Percentiles rank a stretch among this genome's conserved stretches.
Evolutionary conservation across 2,888 invertebrate species (phyloP).

Genomic region (Lumbricus terrestris): DNA sequence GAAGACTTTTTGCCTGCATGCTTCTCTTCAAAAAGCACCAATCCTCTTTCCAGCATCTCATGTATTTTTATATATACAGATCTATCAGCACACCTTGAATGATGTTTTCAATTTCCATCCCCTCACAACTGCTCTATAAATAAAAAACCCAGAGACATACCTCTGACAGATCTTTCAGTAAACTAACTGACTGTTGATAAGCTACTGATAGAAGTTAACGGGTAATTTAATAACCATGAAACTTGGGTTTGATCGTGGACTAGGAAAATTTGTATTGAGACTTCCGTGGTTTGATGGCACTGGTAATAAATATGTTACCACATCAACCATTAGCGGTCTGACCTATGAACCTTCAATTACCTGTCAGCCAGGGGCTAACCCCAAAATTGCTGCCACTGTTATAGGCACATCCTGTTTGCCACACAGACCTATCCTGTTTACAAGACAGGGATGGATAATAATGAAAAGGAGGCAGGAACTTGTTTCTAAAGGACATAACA

Average conservation of each 20-base stretch:
- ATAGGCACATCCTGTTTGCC: background rate
- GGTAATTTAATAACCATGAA: background rate
- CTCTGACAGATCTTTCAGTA: background rate
- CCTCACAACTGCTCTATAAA: background rate
- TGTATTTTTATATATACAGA: background rate
- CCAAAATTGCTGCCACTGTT: background rate
- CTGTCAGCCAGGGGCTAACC: background rate
- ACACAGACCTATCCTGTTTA: background rate
- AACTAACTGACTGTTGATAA: background rate
- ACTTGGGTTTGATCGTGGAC: too few species aligned
- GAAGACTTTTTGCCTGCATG: background rate
- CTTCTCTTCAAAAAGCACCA: background rate
- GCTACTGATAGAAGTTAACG: background rate
- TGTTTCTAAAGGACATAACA: background rate
- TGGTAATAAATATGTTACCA: background rate
- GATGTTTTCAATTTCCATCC: background rate
- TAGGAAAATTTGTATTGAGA: too few species aligned
- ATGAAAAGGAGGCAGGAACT: background rate
- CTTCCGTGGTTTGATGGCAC: background rate
- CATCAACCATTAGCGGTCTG: background rate
- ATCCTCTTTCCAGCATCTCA: background rate
- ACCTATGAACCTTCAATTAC: background rate
- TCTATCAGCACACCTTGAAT: background rate
- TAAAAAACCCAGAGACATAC: background rate
- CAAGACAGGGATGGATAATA: too few species aligned